Evolutionary conservation across 2,888 invertebrate species (phyloP).

Genomic region (Euproctis similis): DNA sequence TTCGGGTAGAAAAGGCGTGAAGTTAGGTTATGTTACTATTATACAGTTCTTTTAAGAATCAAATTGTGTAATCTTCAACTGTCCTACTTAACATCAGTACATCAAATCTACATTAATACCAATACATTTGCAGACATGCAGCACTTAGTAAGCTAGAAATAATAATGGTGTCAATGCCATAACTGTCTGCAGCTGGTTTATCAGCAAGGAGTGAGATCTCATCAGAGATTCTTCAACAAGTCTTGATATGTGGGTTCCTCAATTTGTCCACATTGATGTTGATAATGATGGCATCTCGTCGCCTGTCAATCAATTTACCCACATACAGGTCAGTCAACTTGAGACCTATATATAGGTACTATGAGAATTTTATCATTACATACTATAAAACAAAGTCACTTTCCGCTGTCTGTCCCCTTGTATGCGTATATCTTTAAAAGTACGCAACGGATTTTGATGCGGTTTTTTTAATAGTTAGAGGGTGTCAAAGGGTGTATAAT

Average conservation of each 20-base stretch:
- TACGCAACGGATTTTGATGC: too few relatives aligned
- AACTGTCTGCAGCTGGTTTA: conserved; percentile 34
- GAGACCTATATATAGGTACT: conserved; percentile 8
- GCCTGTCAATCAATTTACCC: conserved; percentile 59
- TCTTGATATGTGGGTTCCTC: conserved; percentile 62
- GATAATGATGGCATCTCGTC: conserved; percentile 44
- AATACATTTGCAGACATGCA: conserved; percentile 7
- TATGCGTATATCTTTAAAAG: too few relatives aligned
- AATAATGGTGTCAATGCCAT: conserved; percentile 22
- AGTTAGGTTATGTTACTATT: too few relatives aligned
- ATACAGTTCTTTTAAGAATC: too few relatives aligned
- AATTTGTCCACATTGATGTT: conserved; percentile 52
- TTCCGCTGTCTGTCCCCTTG: too few relatives aligned
- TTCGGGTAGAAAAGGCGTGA: too few relatives aligned
- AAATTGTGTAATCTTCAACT: too few relatives aligned
- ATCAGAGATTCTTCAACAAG: conserved; percentile 54
- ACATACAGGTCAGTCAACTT: conserved; percentile 53
- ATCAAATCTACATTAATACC: conserved; percentile 6
- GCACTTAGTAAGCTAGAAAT: conserved; percentile 11
- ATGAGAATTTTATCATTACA: too few relatives aligned
- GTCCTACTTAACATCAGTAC: too few relatives aligned
- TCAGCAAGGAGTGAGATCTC: conserved; percentile 45
- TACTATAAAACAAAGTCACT: too few relatives aligned
- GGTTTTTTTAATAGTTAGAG: too few relatives aligned
- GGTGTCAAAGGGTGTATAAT: too few relatives aligned